A percentile compares a stretch with the other conserved stretches of the same genome.
phyloP scores from a whole-genome alignment of 2,797 vertebrate species.

The Peromyscus attwateri region DNA sequence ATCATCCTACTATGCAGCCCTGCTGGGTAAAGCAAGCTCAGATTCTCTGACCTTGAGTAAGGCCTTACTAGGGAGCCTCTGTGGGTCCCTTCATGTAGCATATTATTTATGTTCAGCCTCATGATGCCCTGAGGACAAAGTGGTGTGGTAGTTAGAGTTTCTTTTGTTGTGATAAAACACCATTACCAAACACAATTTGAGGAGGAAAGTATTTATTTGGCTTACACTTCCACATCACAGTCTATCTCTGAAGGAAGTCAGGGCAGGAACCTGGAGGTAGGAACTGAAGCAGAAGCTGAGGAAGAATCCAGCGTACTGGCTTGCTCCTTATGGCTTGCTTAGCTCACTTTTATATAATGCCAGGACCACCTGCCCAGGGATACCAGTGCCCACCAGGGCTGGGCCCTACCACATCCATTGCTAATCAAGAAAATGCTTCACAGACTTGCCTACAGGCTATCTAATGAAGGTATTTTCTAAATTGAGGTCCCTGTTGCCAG shows the following conservation, averaged over 20 bases:
- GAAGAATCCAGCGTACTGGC: background rate
- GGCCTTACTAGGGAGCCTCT: too few relatives aligned
- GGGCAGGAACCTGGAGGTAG: background rate
- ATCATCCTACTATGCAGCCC: too few relatives aligned
- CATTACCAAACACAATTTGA: background rate
- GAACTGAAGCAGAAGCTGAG: background rate
- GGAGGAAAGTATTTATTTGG: background rate
- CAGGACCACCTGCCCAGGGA: background rate
- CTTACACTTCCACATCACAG: background rate
- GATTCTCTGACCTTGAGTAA: too few relatives aligned
- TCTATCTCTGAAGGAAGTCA: background rate
- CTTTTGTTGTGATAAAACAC: background rate
- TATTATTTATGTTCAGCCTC: conserved; percentile 4
- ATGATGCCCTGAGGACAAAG: background rate
- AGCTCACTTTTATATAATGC: background rate
- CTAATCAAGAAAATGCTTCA: background rate
- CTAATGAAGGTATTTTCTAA: background rate
- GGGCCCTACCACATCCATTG: background rate
- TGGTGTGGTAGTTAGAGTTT: background rate
- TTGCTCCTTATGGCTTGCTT: background rate
- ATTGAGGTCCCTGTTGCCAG: background rate
- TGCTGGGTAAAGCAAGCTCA: too few relatives aligned
- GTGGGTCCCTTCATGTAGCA: background rate
- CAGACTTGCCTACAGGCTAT: background rate
- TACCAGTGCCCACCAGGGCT: too few relatives aligned